A percentile compares a stretch with the other conserved stretches of the same genome.
Conservation (phyloP, 2,888 invertebrate species). For the Parascotia fuliginaria region DNA sequence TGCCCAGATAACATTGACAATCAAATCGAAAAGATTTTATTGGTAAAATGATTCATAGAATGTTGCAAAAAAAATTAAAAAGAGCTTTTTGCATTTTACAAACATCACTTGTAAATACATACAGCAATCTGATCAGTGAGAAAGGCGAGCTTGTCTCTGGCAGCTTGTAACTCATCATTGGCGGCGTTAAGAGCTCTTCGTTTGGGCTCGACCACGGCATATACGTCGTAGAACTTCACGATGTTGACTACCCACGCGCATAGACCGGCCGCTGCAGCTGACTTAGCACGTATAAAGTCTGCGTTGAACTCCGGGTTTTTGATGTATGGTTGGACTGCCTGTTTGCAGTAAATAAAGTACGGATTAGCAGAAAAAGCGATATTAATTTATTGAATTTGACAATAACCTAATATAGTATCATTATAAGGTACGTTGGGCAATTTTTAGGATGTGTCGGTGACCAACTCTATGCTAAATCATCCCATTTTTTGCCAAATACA, state of each 20-base stretch:
- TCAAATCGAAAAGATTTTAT: too few relatives aligned
- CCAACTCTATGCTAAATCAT: too few relatives aligned
- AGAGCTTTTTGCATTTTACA: too few relatives aligned
- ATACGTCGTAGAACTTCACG: slow-evolving; percentile 94
- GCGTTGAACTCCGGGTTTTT: slow-evolving; percentile 93
- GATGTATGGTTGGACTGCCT: slow-evolving; percentile 85
- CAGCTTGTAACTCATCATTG: slow-evolving; percentile 93
- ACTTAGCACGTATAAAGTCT: slow-evolving; percentile 93
- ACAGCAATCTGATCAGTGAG: slow-evolving; percentile 90
- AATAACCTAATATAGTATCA: too few relatives aligned
- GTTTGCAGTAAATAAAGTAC: not conserved
- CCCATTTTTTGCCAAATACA: too few relatives aligned
- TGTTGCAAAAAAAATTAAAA: too few relatives aligned
- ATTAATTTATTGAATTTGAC: too few relatives aligned
- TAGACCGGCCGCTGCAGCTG: slow-evolving; percentile 95
- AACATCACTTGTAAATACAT: slow-evolving; percentile 29
- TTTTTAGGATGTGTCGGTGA: too few relatives aligned
- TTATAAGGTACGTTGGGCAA: too few relatives aligned
- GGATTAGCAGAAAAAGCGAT: not conserved
- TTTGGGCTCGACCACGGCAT: slow-evolving; percentile 96
- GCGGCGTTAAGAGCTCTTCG: slow-evolving; percentile 93
- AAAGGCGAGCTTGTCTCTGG: slow-evolving; percentile 91
- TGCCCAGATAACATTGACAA: too few relatives aligned
- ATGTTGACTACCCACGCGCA: slow-evolving; percentile 98
- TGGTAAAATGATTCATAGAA: too few relatives aligned